Evolutionary conservation across 1,140 invertebrate genomes (phyloP), one percentile per base, ranked within the genome.

Genomic region (Parapsyche elsis): DNA sequence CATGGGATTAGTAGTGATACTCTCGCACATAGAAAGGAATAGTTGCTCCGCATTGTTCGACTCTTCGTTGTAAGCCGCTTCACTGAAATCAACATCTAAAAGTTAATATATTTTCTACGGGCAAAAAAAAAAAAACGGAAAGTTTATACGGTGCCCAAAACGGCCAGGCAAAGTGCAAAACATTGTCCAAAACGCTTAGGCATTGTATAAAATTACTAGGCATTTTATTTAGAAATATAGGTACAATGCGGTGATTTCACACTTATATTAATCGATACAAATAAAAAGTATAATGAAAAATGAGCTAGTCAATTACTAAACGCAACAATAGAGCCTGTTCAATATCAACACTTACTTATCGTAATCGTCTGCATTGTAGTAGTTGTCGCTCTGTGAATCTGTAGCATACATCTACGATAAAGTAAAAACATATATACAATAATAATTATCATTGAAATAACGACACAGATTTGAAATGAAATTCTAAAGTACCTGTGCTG

Each of bases 21-120:
- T 80, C 14, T 82, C 81, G 44, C 81, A 82, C 53, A 82, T 80
- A 14, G 78, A 76, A 14, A 38, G 21, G 24, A 82, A 82, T 12
- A 74, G n/a, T 26, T 82, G 44, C 26, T 80, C 74, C 0, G 81
- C 49, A 26, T 46, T 76, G 49, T 82, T 74, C 0, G 45, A 61
- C 19, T 67, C 64, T 24, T 67, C 64, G n/a, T 30, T 67, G 14
- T 23, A 67, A 9, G 23, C 49, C 10, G 49, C 2, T 14, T 53
- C 49, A 16, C 49, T 53, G 30, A 38, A 67, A 67, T 67, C 64
- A 67, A 19, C 1, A 38, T 38, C 2, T 64, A 67, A 67, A 67
- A 67, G 24, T 67, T 67, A 67, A 67, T 12, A 38, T 53, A 53
- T 10, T n/a, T n/a, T n/a, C n/a, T n/a, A n/a, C n/a, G 21, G 7